phyloP scores from a whole-genome alignment of 2,888 invertebrate genomes.

The Peribatodes rhomboidaria region DNA sequence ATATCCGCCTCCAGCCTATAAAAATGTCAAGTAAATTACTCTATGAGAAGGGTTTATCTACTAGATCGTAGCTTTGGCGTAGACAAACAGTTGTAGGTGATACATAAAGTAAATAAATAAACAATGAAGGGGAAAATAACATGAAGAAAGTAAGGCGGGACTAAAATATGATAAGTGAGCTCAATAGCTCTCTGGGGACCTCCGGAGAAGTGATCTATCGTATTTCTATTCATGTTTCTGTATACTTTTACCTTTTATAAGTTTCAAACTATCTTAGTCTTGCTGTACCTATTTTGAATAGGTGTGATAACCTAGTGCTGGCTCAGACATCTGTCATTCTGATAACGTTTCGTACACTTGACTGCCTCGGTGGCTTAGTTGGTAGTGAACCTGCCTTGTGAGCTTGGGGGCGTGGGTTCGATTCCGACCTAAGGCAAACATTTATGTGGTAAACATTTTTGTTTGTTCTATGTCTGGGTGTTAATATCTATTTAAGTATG shows the following conservation, averaged over 20 bases:
- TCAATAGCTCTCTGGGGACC: slow-evolving; percentile 25
- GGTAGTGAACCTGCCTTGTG: too few relatives aligned
- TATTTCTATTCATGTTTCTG: slow-evolving; percentile 20
- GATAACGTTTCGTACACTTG: too few relatives aligned
- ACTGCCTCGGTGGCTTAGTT: too few relatives aligned
- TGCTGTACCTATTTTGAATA: not conserved
- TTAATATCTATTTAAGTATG: too few relatives aligned
- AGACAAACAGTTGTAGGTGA: slow-evolving; percentile 33
- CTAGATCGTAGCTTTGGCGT: slow-evolving; percentile 24
- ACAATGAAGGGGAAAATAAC: slow-evolving; percentile 33
- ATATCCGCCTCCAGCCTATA: slow-evolving; percentile 13
- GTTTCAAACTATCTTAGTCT: not conserved
- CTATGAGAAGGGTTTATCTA: slow-evolving; percentile 28
- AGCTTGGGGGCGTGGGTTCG: too few relatives aligned
- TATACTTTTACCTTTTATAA: slow-evolving; percentile 9
- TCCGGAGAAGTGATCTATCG: slow-evolving; percentile 21
- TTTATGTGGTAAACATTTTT: too few relatives aligned
- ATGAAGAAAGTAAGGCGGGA: slow-evolving; percentile 25
- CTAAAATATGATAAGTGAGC: slow-evolving; percentile 36
- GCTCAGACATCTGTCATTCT: too few relatives aligned
- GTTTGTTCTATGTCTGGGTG: too few relatives aligned
- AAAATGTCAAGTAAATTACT: slow-evolving; percentile 28
- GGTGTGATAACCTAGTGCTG: too few relatives aligned
- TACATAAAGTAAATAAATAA: slow-evolving; percentile 38
- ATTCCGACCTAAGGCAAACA: too few relatives aligned